These are phyloP conservation scores for Elysia crispata DNA, from an alignment of 2,888 invertebrate species.

Conservation along the genomic window DNA sequence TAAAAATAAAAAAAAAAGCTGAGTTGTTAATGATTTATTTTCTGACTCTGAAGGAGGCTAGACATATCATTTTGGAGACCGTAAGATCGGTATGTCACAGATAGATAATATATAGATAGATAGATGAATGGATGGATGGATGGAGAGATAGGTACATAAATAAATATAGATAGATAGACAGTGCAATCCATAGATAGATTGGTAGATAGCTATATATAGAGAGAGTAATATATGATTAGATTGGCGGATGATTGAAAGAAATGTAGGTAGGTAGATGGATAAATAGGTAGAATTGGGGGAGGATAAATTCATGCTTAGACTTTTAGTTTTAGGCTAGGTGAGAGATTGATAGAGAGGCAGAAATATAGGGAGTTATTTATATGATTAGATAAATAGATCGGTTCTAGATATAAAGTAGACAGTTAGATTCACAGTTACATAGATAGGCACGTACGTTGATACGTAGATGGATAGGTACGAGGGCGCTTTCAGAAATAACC, in stretches of 20 bases:
- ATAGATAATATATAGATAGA: background rate
- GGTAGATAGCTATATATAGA: background rate
- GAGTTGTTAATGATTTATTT: no score
- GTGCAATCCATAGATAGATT: background rate
- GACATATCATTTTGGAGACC: no score
- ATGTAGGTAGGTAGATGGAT: no score
- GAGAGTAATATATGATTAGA: no score
- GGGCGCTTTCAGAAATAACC: no score
- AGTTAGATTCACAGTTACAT: constrained; percentile 15
- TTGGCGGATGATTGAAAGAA: no score
- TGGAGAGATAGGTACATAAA: constrained; percentile 10
- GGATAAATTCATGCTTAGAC: no score
- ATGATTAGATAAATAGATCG: background rate
- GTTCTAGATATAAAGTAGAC: constrained; percentile 5
- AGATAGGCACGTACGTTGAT: background rate
- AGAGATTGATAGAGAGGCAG: background rate
- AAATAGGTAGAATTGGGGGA: constrained; percentile 13
- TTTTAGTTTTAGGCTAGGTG: no score
- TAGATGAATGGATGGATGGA: background rate
- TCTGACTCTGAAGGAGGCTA: no score
- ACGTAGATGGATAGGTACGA: background rate
- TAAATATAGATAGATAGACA: constrained; percentile 9
- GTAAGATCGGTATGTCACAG: no score
- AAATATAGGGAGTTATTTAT: background rate
- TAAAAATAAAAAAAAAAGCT: no score